phyloP scores from a whole-genome alignment of 2,888 invertebrate species.

The Rutpela maculata region DNA sequence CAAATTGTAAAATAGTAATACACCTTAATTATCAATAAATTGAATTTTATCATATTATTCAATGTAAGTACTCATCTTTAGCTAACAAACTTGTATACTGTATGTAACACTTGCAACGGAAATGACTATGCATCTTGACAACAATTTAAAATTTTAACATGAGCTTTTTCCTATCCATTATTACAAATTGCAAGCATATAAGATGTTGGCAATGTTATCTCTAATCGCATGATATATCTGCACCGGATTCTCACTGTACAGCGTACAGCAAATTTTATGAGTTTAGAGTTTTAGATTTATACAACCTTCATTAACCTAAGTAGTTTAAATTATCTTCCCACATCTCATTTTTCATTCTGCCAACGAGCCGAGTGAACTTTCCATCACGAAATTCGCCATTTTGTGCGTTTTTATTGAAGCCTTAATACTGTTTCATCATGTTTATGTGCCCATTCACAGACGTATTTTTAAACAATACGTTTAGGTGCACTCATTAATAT shows the following conservation, averaged over 20 bases:
- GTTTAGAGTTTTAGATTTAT: constrained; percentile 27
- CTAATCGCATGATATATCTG: constrained; percentile 21
- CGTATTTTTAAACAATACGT: constrained; percentile 7
- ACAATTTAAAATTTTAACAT: background rate
- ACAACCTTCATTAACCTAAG: constrained; percentile 40
- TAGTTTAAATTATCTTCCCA: constrained; percentile 47
- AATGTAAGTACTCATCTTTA: too few species aligned
- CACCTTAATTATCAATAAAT: too few species aligned
- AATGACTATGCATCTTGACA: background rate
- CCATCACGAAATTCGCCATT: constrained; percentile 37
- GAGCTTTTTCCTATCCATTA: background rate
- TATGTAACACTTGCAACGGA: too few species aligned
- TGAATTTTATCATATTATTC: too few species aligned
- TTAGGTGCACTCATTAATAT: constrained; percentile 1
- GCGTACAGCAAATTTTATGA: constrained; percentile 23
- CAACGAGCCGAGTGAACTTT: constrained; percentile 30
- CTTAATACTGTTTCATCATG: background rate
- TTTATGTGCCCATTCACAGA: constrained; percentile 17
- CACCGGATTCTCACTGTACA: background rate
- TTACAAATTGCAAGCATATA: background rate
- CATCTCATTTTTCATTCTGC: constrained; percentile 45
- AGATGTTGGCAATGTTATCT: background rate
- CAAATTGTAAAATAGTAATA: too few species aligned
- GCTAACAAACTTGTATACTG: too few species aligned
- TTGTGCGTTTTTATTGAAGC: constrained; percentile 3